phyloP scores from a whole-genome alignment of 2,888 invertebrate genomes.

The Chymomyza fuscimana region DNA sequence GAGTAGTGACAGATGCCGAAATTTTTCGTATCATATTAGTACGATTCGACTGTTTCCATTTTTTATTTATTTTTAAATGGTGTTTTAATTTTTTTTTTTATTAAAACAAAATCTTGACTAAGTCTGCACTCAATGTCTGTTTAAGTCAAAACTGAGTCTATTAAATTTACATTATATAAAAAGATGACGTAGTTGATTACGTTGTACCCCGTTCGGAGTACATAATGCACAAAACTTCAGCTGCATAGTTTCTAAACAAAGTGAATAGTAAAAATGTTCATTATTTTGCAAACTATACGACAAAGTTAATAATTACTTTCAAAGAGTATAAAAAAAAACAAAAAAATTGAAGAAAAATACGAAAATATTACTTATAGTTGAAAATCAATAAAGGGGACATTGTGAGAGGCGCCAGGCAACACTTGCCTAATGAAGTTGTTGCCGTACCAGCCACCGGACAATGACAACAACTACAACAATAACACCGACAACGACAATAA shows the following conservation, averaged over 20 bases:
- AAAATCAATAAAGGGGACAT: slow-evolving; percentile 23
- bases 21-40: too few species aligned
- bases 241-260: slow-evolving; percentile 14
- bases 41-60: too few species aligned
- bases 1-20: too few species aligned
- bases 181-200: neutral
- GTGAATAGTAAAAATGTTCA: neutral
- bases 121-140: too few species aligned
- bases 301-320: slow-evolving; percentile 4
- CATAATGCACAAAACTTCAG: neutral
- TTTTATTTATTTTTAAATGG: too few species aligned
- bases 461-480: slow-evolving; percentile 17
- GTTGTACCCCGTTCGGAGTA: neutral
- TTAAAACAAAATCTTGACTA: too few species aligned
- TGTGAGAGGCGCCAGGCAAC: slow-evolving; percentile 13
- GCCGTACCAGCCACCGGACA: neutral
- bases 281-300: neutral
- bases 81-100: too few species aligned
- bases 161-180: neutral
- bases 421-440: slow-evolving; percentile 49
- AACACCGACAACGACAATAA: slow-evolving; percentile 13
- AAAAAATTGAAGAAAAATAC: slow-evolving; percentile 25
- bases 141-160: too few species aligned
- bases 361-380: slow-evolving; percentile 36
- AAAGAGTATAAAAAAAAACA: slow-evolving; percentile 1